Base-by-base conservation (phyloP, 2,797 vertebrate genomes). In the Crenichthys baileyi region DNA sequence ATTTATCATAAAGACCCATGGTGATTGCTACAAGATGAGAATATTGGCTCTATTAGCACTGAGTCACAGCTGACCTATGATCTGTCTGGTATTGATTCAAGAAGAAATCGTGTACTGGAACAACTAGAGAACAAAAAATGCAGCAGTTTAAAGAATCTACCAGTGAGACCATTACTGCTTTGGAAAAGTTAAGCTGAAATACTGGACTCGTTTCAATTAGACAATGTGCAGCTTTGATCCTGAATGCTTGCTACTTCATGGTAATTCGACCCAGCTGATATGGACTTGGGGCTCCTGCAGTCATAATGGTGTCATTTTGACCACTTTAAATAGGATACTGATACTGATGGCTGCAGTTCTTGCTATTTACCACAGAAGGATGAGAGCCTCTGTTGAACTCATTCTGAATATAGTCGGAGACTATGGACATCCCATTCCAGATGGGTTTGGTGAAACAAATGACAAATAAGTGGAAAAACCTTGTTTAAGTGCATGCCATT, bases 261-360 rank as follows among this genome's bases (percentile, higher is more conserved):
- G 89, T 90, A 91, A 94, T 94, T 92, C 88, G 86, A 76, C 88
- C 93, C 85, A 75, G 83, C 84, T 89, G 89, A 87, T 93, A 94
- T 91, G 85, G 86, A 91, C 85, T 88, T 67, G 79, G 82, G 83
- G 83, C 87, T 90, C 82, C 88, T 74, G 60, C 60, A 80, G 88
- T 89, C 84, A 58, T 90, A 92, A 93, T 90, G 80, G 87, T 89
- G 79, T 95, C 80, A 83, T 93, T 93, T 92, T 92, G 85, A 83
- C 83, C 78, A 85, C 75, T 90, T 93, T 90, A 91, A 94, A 94
- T 89, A 90, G 86, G 90, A 94, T 92, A 70, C 74, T 68, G 76
- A 85, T 80, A 83, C 79, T 85, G 83, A 88, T 81, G 85, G 76
- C 72, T 89, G 82, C 74, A 50, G 85, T 76, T 73, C 84, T 82